phyloP scores from a whole-genome alignment of 1,140 invertebrate species.

The Neodiprion lecontei region DNA sequence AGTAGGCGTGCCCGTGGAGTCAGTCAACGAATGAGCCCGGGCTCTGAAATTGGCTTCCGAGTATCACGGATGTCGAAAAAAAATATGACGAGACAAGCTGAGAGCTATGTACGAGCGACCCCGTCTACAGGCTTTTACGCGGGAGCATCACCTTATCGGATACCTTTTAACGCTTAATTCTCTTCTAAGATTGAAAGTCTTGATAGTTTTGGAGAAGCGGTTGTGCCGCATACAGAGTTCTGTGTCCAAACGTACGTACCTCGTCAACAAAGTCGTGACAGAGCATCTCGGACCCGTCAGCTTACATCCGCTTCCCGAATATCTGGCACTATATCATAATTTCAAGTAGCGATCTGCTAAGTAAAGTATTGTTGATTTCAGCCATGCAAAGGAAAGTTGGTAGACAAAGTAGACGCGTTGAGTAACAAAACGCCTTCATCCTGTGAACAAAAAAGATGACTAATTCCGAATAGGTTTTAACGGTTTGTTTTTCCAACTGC shows the following conservation, averaged over 20 bases:
- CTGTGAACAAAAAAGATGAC: too few species aligned
- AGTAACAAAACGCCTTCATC: too few species aligned
- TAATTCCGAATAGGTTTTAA: too few species aligned
- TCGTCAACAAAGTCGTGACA: too few species aligned
- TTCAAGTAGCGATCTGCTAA: neutral
- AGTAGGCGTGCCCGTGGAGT: neutral
- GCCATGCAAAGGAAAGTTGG: too few species aligned
- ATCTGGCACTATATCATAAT: neutral
- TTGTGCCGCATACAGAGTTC: neutral
- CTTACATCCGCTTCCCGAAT: too few species aligned
- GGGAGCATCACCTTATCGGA: neutral
- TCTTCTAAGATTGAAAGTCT: neutral
- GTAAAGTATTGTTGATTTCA: too few species aligned
- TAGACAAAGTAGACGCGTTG: too few species aligned
- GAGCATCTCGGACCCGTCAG: too few species aligned
- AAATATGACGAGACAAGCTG: neutral
- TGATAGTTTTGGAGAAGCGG: neutral
- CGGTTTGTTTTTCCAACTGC: too few species aligned
- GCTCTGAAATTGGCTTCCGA: neutral
- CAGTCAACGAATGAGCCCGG: neutral
- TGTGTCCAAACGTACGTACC: neutral
- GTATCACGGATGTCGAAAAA: neutral
- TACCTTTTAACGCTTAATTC: slow-evolving; percentile 7
- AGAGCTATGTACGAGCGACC: neutral
- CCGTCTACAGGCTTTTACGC: neutral